These are phyloP conservation scores for Watersipora subatra DNA, from an alignment of 1,140 invertebrate species.

Conservation along the genomic window DNA sequence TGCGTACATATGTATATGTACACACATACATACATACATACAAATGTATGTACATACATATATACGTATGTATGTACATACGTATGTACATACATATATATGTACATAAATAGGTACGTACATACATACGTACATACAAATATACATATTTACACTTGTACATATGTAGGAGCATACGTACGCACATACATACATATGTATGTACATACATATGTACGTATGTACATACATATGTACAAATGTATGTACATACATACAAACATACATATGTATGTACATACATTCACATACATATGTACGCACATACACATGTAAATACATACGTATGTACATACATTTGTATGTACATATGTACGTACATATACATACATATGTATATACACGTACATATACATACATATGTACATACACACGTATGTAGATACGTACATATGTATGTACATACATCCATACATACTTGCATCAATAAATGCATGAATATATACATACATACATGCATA, in stretches of 20 bases:
- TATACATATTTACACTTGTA: not conserved
- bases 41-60: no score
- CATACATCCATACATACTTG: constrained; percentile 14
- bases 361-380: constrained; percentile 10
- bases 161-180: not conserved
- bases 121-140: not conserved
- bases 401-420: constrained; percentile 15
- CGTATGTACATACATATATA: no score
- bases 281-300: not conserved
- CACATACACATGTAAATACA: not conserved
- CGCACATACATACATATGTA: not conserved
- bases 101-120: no score
- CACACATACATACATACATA: no score
- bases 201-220: not conserved
- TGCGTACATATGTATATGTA: no score
- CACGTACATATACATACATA: constrained; percentile 15
- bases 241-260: not conserved
- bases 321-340: not conserved
- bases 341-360: constrained; percentile 14
- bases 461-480: constrained; percentile 17
- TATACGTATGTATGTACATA: no score
- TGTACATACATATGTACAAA: not conserved
- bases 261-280: not conserved
- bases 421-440: constrained; percentile 15
- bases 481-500: constrained; percentile 15